phyloP scores from a whole-genome alignment of 2,888 invertebrate genomes.

The Polietes domitor region DNA sequence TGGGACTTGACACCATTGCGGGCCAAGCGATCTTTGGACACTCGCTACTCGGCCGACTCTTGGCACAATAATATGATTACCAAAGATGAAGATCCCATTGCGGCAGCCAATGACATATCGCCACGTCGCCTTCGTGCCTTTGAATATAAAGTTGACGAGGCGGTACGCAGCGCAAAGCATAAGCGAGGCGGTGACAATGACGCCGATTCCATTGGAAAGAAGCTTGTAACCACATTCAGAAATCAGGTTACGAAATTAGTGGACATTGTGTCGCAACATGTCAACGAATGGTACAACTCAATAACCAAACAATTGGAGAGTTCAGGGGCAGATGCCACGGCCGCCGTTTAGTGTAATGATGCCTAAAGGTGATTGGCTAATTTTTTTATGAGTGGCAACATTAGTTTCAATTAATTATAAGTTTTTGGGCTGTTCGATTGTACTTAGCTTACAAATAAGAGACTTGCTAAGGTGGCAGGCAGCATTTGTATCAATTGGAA shows the following conservation, averaged over 20 bases:
- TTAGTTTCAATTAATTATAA: background rate
- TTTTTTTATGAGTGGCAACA: background rate
- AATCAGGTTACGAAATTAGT: conserved; percentile 74
- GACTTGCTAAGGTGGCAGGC: too few species aligned
- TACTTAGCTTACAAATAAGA: too few species aligned
- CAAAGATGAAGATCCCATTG: conserved; percentile 67
- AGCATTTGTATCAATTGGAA: too few species aligned
- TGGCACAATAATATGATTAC: conserved; percentile 73
- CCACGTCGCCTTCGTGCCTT: conserved; percentile 32
- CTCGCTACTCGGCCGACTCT: conserved; percentile 52
- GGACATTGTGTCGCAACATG: conserved; percentile 75
- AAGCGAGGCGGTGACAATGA: background rate
- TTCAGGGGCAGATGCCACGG: background rate
- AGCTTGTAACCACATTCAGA: conserved; percentile 72
- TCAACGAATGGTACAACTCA: conserved; percentile 77
- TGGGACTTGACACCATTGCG: conserved; percentile 73
- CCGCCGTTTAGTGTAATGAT: conserved; percentile 13
- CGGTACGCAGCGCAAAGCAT: conserved; percentile 31
- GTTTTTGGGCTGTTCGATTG: too few species aligned
- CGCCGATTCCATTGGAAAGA: conserved; percentile 62
- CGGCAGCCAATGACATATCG: conserved; percentile 52
- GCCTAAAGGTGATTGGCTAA: background rate
- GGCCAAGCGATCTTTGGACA: conserved; percentile 64
- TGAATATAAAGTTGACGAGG: conserved; percentile 56
- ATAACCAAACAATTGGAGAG: conserved; percentile 70